A percentile compares a stretch with the other conserved stretches of the same genome.
Evolutionary conservation across 2,797 vertebrate species (phyloP).

Genomic region (Cephalopachus bancanus): DNA sequence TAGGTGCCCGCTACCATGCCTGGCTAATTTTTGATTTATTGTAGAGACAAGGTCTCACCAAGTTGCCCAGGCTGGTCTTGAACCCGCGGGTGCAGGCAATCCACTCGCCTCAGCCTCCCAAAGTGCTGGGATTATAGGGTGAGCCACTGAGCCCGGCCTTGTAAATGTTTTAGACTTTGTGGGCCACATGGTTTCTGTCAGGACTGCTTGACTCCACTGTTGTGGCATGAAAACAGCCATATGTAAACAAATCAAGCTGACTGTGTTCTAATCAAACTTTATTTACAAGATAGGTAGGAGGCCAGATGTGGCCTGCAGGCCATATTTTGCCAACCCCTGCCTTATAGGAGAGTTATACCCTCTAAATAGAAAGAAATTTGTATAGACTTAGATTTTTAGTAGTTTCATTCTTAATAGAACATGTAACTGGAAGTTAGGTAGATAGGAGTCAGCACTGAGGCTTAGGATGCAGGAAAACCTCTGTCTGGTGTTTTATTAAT

Average conservation of each 20-base stretch:
- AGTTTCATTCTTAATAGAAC: not conserved
- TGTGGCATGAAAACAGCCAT: not conserved
- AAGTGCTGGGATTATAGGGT: too few species aligned
- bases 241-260: not conserved
- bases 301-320: not conserved
- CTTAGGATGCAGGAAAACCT: not conserved
- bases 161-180: not conserved
- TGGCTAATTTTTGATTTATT: too few species aligned
- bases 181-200: not conserved
- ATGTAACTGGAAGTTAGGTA: not conserved
- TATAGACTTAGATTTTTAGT: not conserved
- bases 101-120: too few species aligned
- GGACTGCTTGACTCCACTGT: not conserved
- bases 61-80: too few species aligned
- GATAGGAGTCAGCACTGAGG: not conserved
- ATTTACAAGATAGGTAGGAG: not conserved
- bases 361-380: not conserved
- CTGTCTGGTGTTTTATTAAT: not conserved
- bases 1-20: too few species aligned
- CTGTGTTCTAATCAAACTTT: conserved; percentile 2
- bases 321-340: not conserved
- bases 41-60: too few species aligned
- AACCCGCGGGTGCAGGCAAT: too few species aligned
- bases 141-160: too few species aligned
- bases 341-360: not conserved